A percentile compares a stretch with the other conserved stretches of the same genome.
These are phyloP conservation scores for Hyperoodon ampullatus DNA, from an alignment of 2,113 vertebrate genomes.

Conservation along the genomic window DNA sequence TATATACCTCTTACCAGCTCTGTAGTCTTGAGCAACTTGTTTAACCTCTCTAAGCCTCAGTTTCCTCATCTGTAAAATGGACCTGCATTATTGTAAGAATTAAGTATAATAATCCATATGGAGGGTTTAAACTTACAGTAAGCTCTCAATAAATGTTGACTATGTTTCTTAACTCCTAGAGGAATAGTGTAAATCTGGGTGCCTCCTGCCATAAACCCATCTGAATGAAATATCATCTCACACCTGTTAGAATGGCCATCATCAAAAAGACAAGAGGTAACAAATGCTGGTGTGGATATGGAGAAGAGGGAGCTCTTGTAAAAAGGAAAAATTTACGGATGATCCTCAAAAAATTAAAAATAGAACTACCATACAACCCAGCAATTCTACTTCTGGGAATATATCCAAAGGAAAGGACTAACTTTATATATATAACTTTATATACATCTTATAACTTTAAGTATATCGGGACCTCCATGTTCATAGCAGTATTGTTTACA, in stretches of 20 bases:
- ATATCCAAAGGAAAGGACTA: background rate
- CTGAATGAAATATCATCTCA: background rate
- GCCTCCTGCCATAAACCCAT: background rate
- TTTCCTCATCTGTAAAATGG: background rate
- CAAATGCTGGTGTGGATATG: background rate
- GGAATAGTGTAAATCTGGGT: background rate
- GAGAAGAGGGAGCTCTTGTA: background rate
- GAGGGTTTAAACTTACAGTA: background rate
- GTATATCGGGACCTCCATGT: background rate
- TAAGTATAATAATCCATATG: conserved; percentile 29
- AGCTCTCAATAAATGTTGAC: background rate
- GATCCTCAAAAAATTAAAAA: background rate
- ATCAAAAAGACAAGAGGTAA: background rate
- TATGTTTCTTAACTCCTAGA: background rate
- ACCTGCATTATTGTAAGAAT: background rate
- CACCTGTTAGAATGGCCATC: background rate
- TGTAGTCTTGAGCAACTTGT: background rate
- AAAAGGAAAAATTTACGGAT: background rate
- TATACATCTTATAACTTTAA: no score
- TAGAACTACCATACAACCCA: background rate
- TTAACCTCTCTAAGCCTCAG: background rate
- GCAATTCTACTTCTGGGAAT: background rate
- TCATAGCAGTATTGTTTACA: background rate
- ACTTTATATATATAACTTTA: no score
- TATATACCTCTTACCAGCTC: background rate